These are phyloP conservation scores for Camponotus pennsylvanicus DNA, from an alignment of 1,140 invertebrate species.

Conservation along the genomic window DNA sequence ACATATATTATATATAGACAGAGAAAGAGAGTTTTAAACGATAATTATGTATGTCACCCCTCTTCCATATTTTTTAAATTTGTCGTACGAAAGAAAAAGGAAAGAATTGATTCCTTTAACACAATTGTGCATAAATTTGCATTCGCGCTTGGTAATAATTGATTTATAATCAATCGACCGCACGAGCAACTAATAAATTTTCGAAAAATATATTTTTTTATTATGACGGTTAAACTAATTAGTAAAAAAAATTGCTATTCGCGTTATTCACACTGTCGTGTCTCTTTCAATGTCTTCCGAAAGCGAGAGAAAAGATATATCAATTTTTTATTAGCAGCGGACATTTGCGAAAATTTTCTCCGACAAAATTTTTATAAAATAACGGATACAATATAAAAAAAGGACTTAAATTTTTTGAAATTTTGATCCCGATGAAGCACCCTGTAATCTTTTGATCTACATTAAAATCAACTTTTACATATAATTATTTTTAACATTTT, in stretches of 20 bases:
- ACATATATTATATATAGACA: constrained; percentile 53
- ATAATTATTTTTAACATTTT: not conserved
- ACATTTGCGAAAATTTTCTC: constrained; percentile 6
- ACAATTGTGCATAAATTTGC: not conserved
- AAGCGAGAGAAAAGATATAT: constrained; percentile 41
- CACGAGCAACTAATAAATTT: constrained; percentile 19
- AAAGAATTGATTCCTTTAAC: constrained; percentile 14
- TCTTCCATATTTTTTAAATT: constrained; percentile 46
- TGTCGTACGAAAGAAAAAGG: not conserved
- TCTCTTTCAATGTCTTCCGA: constrained; percentile 14
- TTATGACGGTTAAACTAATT: constrained; percentile 1
- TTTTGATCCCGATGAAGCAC: not conserved
- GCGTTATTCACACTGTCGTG: constrained; percentile 9
- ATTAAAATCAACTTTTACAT: not conserved
- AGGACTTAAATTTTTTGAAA: not conserved
- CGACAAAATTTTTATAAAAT: constrained; percentile 10
- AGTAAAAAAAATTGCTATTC: not conserved
- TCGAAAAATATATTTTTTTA: constrained; percentile 27
- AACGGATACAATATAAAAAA: not conserved
- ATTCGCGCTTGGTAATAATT: not conserved
- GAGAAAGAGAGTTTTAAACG: constrained; percentile 18
- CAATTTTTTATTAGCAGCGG: constrained; percentile 10
- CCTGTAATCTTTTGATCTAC: not conserved
- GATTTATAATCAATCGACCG: not conserved
- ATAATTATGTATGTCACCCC: constrained; percentile 22